A percentile compares a stretch with the other conserved stretches of the same genome.
phyloP scores from a whole-genome alignment of 1,140 invertebrate genomes.

The Uloborus diversus region DNA sequence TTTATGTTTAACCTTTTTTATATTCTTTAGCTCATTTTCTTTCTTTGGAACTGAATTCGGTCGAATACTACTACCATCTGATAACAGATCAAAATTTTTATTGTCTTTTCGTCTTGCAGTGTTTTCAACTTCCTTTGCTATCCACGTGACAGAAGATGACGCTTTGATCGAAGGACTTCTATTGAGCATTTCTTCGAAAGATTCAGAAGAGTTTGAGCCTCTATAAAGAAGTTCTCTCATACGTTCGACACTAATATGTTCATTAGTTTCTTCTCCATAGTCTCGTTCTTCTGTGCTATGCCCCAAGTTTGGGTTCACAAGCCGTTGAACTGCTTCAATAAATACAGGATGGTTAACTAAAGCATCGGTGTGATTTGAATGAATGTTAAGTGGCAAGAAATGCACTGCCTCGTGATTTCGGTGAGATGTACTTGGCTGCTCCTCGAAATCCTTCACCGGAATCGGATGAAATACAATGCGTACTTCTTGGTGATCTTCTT shows the following conservation, averaged over 20 bases:
- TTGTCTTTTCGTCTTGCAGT: neutral
- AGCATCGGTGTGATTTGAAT: neutral
- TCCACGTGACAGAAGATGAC: constrained; percentile 3
- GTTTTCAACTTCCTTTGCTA: neutral
- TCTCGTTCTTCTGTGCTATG: neutral
- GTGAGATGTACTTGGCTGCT: neutral
- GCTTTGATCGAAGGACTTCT: no score
- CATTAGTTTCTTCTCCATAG: no score
- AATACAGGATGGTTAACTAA: neutral
- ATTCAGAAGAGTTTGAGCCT: neutral
- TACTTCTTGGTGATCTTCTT: neutral
- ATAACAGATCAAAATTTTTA: neutral
- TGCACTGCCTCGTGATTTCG: neutral
- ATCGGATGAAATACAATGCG: constrained; percentile 41
- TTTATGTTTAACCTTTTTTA: no score
- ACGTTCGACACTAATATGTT: no score
- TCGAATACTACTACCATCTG: neutral
- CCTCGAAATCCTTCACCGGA: neutral
- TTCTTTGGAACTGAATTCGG: neutral
- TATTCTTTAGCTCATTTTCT: no score
- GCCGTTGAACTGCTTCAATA: neutral
- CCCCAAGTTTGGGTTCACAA: neutral
- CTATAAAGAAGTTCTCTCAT: no score
- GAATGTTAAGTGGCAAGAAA: constrained; percentile 1
- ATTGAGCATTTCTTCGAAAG: no score